Evolutionary conservation across 2,113 vertebrate species (phyloP), one percentile per base, ranked within the genome.

Genomic region (Misgurnus mizolepis): DNA sequence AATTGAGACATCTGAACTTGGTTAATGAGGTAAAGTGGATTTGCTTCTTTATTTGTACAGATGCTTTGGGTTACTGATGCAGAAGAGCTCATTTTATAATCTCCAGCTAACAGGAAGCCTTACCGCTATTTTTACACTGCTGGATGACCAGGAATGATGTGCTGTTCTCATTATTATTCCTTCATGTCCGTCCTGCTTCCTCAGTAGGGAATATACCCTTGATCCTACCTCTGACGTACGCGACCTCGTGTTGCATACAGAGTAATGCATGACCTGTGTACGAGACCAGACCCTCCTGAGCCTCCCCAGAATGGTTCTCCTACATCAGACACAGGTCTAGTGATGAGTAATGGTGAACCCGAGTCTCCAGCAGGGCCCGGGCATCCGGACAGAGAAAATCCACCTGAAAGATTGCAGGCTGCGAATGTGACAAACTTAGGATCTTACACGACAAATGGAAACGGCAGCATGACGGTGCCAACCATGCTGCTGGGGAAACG

Each of bases 211-310:
- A 64, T 34, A 49, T 75, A 34, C 8, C 41, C 74, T 53, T 76
- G 17, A 58, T 7, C 55, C 2, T 58, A 6, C 45, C 45, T 10
- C 45, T 47, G 45, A 5, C 7, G 10, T 8, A 6, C 45, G 45
- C 10, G 45, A 47, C 45, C 10, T 47, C 27, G 27, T 34, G 27
- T 34, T 34, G 27, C 27, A 34, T 34, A 34, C 27, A 34, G 50
- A 69, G 82, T 81, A 80, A 94, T 94, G 92, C 89, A 91, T 67
- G 92, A 94, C 88, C 87, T 94, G 78, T 90, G 89, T 81, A 86
- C 89, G 76, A 87, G 83, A 86, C 88, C 90, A 15, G 84, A 88
- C 64, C 81, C 71, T 27, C 15, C 78, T 12, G 89, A 90, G 87
- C 85, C 90, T 83, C 80, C 83, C 4, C 81, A 92, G 78, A 76